These are phyloP conservation scores for Tetramorium simillimum DNA, from an alignment of 1,140 invertebrate genomes.

Conservation along the genomic window DNA sequence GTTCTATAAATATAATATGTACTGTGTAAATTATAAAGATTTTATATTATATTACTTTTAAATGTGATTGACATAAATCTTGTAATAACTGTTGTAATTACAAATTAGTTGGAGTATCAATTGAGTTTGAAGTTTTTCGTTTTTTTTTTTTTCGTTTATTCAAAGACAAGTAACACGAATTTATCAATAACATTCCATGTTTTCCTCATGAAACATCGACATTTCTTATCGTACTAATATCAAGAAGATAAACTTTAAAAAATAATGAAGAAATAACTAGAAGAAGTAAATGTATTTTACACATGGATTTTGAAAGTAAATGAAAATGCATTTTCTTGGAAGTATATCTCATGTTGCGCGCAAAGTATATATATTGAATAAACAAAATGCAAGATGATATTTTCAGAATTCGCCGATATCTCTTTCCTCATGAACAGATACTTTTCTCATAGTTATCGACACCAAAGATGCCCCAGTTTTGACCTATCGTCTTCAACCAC, in stretches of 20 bases:
- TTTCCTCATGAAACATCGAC: background rate
- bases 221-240: conserved; percentile 11
- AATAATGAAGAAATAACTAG: conserved; percentile 19
- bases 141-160: background rate
- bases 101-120: background rate
- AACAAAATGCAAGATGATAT: background rate
- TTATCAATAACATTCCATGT: background rate
- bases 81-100: background rate
- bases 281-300: background rate
- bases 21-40: background rate
- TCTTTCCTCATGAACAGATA: background rate
- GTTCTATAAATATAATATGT: no score
- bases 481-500: background rate
- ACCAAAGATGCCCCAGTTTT: conserved; percentile 10
- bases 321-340: background rate
- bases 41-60: background rate
- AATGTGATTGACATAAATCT: background rate
- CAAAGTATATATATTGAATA: background rate
- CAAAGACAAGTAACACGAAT: background rate
- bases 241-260: conserved; percentile 30
- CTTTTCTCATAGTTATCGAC: conserved; percentile 17
- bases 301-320: background rate
- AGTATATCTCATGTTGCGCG: background rate
- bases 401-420: background rate
- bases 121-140: background rate